A percentile compares a stretch with the other conserved stretches of the same genome.
phyloP scores from a whole-genome alignment of 1,140 invertebrate genomes.

The Coptotermes formosanus region DNA sequence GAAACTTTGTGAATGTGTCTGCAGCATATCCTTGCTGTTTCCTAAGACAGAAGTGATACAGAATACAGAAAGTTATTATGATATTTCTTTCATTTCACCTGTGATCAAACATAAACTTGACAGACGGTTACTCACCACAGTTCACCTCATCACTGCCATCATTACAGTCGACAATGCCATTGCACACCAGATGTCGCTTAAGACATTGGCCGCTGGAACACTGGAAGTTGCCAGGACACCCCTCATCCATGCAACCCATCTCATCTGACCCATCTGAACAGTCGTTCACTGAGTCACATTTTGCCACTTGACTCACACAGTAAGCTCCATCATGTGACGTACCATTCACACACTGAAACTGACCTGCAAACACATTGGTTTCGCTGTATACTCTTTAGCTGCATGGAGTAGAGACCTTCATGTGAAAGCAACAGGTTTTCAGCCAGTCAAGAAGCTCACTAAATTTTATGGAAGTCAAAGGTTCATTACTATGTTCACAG shows the following conservation, averaged over 20 bases:
- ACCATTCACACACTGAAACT: slow-evolving; percentile 62
- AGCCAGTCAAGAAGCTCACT: too few species aligned
- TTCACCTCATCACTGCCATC: slow-evolving; percentile 69
- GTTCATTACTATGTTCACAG: too few species aligned
- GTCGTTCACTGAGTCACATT: slow-evolving; percentile 62
- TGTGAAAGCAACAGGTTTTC: too few species aligned
- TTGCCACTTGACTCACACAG: slow-evolving; percentile 54
- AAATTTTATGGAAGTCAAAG: too few species aligned
- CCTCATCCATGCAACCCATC: slow-evolving; percentile 54
- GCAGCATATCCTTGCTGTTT: too few species aligned
- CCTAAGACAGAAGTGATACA: too few species aligned
- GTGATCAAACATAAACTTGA: too few species aligned
- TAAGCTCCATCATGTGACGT: slow-evolving; percentile 58
- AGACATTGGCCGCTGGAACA: slow-evolving; percentile 72
- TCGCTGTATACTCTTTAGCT: too few species aligned
- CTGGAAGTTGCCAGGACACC: slow-evolving; percentile 60
- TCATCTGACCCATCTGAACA: slow-evolving; percentile 66
- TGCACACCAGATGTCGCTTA: slow-evolving; percentile 67
- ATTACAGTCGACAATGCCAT: slow-evolving; percentile 67
- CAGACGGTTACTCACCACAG: slow-evolving; percentile 52
- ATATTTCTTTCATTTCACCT: too few species aligned
- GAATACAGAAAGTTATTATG: too few species aligned
- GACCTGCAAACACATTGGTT: slow-evolving; percentile 43
- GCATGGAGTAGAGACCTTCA: too few species aligned
- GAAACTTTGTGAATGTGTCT: too few species aligned